Percentiles rank a stretch among this genome's conserved stretches.
phyloP scores from a whole-genome alignment of 2,113 vertebrate genomes.

The Hyperoodon ampullatus region DNA sequence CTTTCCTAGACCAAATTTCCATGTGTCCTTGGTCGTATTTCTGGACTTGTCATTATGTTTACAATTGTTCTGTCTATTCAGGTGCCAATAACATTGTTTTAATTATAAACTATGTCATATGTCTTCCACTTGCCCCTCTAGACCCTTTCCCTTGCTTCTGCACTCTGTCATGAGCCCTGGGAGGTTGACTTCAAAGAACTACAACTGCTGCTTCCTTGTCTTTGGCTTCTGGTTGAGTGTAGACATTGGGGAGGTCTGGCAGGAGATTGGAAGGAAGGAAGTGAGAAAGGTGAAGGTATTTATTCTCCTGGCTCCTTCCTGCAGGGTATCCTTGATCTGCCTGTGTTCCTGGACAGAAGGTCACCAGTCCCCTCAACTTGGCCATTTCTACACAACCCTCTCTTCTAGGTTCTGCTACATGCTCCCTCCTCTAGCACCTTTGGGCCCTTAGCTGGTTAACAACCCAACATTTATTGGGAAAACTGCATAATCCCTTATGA shows the following conservation, averaged over 20 bases:
- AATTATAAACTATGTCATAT: background rate
- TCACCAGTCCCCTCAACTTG: background rate
- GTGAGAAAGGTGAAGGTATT: background rate
- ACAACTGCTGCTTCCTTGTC: background rate
- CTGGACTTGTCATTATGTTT: background rate
- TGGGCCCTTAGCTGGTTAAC: background rate
- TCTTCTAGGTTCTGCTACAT: background rate
- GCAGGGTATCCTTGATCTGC: background rate
- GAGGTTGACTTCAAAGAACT: background rate
- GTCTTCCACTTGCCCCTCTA: background rate
- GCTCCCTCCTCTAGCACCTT: background rate
- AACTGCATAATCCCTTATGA: background rate
- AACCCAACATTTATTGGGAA: background rate
- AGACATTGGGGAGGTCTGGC: background rate
- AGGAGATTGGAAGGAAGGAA: background rate
- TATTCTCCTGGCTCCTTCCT: background rate
- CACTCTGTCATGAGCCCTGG: too few relatives aligned
- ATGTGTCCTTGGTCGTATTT: background rate
- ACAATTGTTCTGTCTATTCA: background rate
- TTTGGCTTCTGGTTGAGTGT: background rate
- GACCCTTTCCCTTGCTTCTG: background rate
- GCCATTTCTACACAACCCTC: background rate
- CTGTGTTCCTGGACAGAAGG: background rate
- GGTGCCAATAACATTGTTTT: background rate
- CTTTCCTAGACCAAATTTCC: background rate